These are phyloP conservation scores for Megalonaias nervosa DNA, from an alignment of 1,140 invertebrate species.

Conservation along the genomic window DNA sequence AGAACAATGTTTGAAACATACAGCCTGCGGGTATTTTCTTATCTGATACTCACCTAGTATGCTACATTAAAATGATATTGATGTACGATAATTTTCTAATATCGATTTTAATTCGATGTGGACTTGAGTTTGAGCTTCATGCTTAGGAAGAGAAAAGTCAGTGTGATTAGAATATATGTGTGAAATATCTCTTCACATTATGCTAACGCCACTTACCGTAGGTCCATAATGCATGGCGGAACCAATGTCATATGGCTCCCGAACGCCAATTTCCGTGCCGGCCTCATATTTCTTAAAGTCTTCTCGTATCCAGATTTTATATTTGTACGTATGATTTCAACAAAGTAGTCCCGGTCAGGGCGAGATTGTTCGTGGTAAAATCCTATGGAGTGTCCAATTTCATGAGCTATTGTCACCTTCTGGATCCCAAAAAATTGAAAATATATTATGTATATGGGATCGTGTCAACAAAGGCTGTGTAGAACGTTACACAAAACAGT, in stretches of 20 bases:
- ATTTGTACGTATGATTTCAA: constrained; percentile 81
- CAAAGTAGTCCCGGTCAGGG: constrained; percentile 82
- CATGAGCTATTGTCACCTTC: constrained; percentile 73
- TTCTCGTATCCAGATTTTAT: constrained; percentile 73
- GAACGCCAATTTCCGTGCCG: constrained; percentile 92
- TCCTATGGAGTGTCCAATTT: constrained; percentile 86
- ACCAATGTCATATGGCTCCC: constrained; percentile 92
- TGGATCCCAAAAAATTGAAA: background rate
- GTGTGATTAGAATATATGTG: no score
- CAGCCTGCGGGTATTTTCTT: no score
- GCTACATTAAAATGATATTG: no score
- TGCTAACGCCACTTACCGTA: constrained; percentile 18
- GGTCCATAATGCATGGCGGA: constrained; percentile 95
- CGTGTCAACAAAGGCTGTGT: background rate
- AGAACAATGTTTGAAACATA: no score
- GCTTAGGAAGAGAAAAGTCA: no score
- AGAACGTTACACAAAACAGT: background rate
- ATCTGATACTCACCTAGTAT: no score
- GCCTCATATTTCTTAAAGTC: constrained; percentile 95
- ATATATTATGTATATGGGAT: background rate
- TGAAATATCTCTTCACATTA: no score
- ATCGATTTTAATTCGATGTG: no score
- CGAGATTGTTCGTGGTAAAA: constrained; percentile 91
- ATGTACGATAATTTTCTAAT: no score
- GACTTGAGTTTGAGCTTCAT: no score